A percentile compares a stretch with the other conserved stretches of the same genome.
Conservation (phyloP, 1,140 invertebrate species). For the Sminthurinus signatus region DNA sequence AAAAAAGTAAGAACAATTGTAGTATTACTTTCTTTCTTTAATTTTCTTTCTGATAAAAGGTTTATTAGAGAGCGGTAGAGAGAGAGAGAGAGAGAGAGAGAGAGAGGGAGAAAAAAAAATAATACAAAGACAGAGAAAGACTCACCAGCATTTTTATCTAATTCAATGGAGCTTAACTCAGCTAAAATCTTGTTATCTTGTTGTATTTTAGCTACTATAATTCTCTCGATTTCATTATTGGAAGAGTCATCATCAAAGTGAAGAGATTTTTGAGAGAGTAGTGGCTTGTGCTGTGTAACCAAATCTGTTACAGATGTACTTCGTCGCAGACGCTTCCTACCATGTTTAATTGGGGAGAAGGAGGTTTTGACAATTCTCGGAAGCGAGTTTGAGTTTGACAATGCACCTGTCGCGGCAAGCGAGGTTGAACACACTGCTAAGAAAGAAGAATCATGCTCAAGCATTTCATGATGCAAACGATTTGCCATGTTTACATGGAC, state of each 20-base stretch:
- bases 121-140: slow-evolving; percentile 18
- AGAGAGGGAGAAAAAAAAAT: not conserved
- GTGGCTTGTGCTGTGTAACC: slow-evolving; percentile 34
- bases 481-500: not conserved
- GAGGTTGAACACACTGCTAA: slow-evolving; percentile 34
- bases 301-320: slow-evolving; percentile 23
- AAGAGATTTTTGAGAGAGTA: slow-evolving; percentile 39
- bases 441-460: slow-evolving; percentile 40
- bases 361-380: slow-evolving; percentile 38
- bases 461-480: slow-evolving; percentile 35
- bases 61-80: not conserved
- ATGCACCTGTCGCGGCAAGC: slow-evolving; percentile 36
- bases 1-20: slow-evolving; percentile 5
- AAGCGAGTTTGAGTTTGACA: slow-evolving; percentile 36
- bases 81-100: no score
- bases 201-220: slow-evolving; percentile 92
- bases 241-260: slow-evolving; percentile 41
- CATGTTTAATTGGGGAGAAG: slow-evolving; percentile 35
- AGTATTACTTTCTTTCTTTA: no score
- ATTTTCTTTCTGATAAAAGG: no score
- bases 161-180: no score
- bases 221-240: slow-evolving; percentile 70
- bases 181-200: slow-evolving; percentile 78
- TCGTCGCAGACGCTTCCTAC: slow-evolving; percentile 39
- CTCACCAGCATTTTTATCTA: slow-evolving; percentile 60